Evolutionary conservation across 1,140 invertebrate species (phyloP), one percentile per base, ranked within the genome.

Genomic region (Eufriesea mexicana): DNA sequence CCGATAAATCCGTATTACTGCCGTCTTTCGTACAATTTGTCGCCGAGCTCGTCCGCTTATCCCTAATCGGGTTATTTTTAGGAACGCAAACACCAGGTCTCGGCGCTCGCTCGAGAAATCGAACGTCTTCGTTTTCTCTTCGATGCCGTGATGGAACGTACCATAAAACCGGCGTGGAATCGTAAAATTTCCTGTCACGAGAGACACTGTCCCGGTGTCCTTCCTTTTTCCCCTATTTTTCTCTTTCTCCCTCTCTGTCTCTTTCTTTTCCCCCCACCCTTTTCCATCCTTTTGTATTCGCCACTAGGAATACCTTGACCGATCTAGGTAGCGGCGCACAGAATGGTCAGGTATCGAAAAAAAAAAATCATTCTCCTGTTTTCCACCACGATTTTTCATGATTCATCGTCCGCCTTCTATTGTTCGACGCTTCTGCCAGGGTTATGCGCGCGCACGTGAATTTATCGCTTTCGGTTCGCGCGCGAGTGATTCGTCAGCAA

Each of bases 321-420:
- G 66, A 70, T n/a, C 67, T 79, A 51, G 67, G 55, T 71, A 71
- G 28, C 45, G 45, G 55, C 66, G 51, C 35, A 25, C 35, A 54
- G 62, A 45, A 54, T 23, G 47, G 10, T 0, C 77, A 79, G 77
- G 66, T 79, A 61, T 20, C 18, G 28, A 45, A 28, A 54, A n/a
- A 42, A 47, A 54, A 25, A 47, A 68, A 47, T 25, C n/a, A 42
- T 10, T 20, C n/a, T 55, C 28, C 25, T 51, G 49, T 79, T 79
- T 79, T 61, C 42, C 67, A 25, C 47, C 25, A 35, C 54, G 55
- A 79, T 79, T 79, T 67, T 71, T 79, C 77, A 51, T 51, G 77
- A 71, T 71, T 79, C 77, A 79, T 79, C 25, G 42, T 61, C 28
- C n/a, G n/a, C 51, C 23, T 47, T 28, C 35, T n/a, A 49, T 68